Evolutionary conservation across 2,797 vertebrate genomes (phyloP), one percentile per base, ranked within the genome.

Genomic region (Alosa sapidissima): DNA sequence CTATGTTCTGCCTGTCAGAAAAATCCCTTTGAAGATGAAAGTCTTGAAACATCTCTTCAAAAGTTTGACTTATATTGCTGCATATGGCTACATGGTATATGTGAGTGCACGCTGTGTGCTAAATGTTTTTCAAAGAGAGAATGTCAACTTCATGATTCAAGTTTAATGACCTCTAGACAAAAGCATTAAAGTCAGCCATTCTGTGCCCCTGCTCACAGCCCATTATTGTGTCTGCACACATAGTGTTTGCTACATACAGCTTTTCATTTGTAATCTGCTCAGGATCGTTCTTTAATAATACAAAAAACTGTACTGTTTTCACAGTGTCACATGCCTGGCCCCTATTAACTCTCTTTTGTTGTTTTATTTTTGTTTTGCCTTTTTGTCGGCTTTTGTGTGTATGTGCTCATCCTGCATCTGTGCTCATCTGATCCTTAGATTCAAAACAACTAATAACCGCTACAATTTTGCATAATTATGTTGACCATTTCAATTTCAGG

Each of bases 391-490:
- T 19, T 19, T 75, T 78, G 1, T 47, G 36, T 4, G 36, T 47
- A 45, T 41, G 72, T n/a, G 41, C 72, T 19, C 2, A 5, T 13
- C 28, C 10, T 36, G 3, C 65, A 55, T 55, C 49, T 51, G 10
- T 51, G 49, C 49, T 51, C 49, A 51, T 2, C 2, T 28, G 60
- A 65, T 2, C 60, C 7, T 8, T 65, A 2, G 33, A 68, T 68
- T 28, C 28, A 33, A 33, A 68, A 52, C 54, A 55, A 55, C 51
- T 16, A 52, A 52, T 52, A 55, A 55, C 54, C 54, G 1, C 54
- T 62, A n/a, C n/a, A 14, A 58, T 58, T 24, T 78, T 78, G 72
- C 19, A 19, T 78, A 78, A 78, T 78, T 21, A 45, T 78, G 36
- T 47, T 78, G 36, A 47, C 72, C 14, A 21, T 78, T 36, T 47